These are phyloP conservation scores for Babyrousa celebensis DNA, from an alignment of 2,797 vertebrate species.

Conservation along the genomic window DNA sequence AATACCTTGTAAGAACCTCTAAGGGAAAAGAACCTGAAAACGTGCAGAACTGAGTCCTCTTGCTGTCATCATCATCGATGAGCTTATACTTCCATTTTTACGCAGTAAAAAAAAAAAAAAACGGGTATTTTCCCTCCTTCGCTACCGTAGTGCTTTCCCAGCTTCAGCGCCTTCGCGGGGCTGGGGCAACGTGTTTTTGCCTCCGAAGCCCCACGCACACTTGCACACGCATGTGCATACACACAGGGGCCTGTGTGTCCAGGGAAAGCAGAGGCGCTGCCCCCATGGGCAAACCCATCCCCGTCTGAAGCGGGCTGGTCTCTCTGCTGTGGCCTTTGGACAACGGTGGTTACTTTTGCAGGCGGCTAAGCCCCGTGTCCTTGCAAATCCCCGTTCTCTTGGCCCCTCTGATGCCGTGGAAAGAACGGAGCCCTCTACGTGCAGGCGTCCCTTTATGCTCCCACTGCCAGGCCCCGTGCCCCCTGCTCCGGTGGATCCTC, in stretches of 20 bases:
- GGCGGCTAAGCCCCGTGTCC: background rate
- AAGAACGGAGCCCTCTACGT: background rate
- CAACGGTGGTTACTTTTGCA: conserved; percentile 22
- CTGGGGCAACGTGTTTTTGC: background rate
- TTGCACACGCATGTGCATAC: no score
- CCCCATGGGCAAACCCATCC: background rate
- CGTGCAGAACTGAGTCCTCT: no score
- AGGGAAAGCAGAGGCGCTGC: background rate
- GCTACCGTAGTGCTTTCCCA: background rate
- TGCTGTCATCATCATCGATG: no score
- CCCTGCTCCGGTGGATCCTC: background rate
- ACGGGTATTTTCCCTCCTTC: background rate
- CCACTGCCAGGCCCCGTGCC: background rate
- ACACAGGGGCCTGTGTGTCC: background rate
- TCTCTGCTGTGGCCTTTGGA: conserved; percentile 10
- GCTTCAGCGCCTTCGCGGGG: background rate
- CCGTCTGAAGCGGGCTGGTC: background rate
- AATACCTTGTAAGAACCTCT: background rate
- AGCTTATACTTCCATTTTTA: background rate
- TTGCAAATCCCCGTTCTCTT: conserved; percentile 8
- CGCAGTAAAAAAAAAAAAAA: background rate
- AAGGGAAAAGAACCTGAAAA: no score
- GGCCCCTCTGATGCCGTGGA: background rate
- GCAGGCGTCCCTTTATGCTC: background rate
- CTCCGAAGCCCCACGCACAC: background rate